phyloP scores from a whole-genome alignment of 2,888 invertebrate species.

The Lycaena phlaeas region DNA sequence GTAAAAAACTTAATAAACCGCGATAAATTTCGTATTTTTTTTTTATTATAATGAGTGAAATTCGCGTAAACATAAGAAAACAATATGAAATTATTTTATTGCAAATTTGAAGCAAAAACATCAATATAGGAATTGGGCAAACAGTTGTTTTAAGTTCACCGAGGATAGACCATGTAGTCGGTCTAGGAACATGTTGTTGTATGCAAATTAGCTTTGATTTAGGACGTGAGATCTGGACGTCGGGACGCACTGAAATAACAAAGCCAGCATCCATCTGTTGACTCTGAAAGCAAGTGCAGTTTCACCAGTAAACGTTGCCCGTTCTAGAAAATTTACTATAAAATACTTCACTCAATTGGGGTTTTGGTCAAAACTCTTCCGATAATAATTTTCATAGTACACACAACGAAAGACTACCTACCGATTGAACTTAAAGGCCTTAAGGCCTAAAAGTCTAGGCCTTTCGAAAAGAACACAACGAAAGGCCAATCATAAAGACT shows the following conservation, averaged over 20 bases:
- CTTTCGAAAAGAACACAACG: no score
- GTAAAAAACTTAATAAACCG: no score
- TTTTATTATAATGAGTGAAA: neutral
- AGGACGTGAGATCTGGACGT: conserved; percentile 2
- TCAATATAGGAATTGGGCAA: neutral
- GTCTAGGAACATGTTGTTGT: conserved; percentile 8
- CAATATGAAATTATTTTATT: neutral
- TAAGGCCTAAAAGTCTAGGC: no score
- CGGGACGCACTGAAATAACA: conserved; percentile 10
- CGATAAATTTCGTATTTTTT: no score
- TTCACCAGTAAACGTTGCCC: neutral
- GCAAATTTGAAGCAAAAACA: neutral
- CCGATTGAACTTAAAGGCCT: no score
- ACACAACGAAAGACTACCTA: neutral
- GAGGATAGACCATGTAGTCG: neutral
- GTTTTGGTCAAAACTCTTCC: no score
- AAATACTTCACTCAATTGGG: no score
- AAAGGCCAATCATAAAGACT: no score
- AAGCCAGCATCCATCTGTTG: conserved; percentile 1
- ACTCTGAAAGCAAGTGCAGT: conserved; percentile 9
- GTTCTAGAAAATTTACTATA: neutral
- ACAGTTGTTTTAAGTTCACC: neutral
- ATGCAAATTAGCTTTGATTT: conserved; percentile 12
- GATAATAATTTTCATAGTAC: no score
- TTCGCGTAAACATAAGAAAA: neutral